phyloP scores from a whole-genome alignment of 2,888 invertebrate genomes.

The Eremobia ochroleuca region DNA sequence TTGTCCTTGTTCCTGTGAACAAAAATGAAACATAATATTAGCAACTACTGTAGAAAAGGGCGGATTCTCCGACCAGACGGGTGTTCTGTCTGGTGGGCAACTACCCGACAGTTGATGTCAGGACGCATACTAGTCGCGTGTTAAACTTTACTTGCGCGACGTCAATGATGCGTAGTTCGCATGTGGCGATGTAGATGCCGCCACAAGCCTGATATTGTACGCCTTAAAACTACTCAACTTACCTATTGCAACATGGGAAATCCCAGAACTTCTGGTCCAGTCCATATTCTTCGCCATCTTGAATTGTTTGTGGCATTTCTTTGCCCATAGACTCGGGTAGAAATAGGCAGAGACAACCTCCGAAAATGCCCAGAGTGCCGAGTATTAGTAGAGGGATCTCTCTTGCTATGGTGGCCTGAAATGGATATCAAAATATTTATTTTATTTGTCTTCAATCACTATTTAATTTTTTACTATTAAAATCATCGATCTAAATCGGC shows the following conservation, averaged over 20 bases:
- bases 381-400: constrained; percentile 95
- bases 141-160: too few relatives aligned
- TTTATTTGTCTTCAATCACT: neutral
- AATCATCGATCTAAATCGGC: neutral
- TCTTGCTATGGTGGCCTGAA: constrained; percentile 93
- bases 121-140: too few relatives aligned
- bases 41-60: neutral
- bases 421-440: constrained; percentile 19
- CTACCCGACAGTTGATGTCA: too few relatives aligned
- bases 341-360: constrained; percentile 94
- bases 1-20: constrained; percentile 45
- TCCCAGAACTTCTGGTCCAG: constrained; percentile 95
- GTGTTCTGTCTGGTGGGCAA: neutral
- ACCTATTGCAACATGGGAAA: constrained; percentile 92
- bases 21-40: neutral
- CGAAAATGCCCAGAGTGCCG: constrained; percentile 94
- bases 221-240: constrained; percentile 16
- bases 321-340: constrained; percentile 96
- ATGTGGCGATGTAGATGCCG: neutral
- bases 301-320: constrained; percentile 95
- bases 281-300: constrained; percentile 96
- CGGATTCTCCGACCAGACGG: neutral
- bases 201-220: neutral
- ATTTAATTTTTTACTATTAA: neutral
- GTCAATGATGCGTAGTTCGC: neutral